Conservation (phyloP, 2,113 vertebrate species). For the Ictalurus furcatus region DNA sequence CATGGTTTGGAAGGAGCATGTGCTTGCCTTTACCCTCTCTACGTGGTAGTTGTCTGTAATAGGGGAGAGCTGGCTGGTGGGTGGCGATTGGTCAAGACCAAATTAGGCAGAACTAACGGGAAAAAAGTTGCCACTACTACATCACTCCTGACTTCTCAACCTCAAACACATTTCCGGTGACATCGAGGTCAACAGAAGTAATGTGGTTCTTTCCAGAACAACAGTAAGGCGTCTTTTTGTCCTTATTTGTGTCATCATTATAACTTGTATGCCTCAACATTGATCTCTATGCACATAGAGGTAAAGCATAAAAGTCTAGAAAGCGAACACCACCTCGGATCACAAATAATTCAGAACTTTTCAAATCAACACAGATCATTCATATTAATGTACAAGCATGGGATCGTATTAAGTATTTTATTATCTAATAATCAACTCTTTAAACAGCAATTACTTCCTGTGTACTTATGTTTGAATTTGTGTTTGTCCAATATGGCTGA, state of each 20-base stretch:
- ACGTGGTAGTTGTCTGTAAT: not conserved
- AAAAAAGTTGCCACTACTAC: not conserved
- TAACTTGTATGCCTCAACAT: not conserved
- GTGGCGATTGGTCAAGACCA: not conserved
- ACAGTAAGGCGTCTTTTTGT: not conserved
- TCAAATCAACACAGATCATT: not conserved
- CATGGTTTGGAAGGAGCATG: not conserved
- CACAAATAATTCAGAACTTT: not conserved
- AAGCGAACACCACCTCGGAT: not conserved
- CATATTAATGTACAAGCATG: not conserved
- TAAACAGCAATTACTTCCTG: not conserved
- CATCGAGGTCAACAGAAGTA: not conserved
- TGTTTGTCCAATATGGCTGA: not conserved
- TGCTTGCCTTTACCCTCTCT: not conserved
- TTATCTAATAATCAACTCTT: not conserved
- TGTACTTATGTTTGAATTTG: not conserved
- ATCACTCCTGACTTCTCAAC: not conserved
- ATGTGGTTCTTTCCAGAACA: not conserved
- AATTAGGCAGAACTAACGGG: not conserved
- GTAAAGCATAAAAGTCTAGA: not conserved
- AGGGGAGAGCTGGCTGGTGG: not conserved
- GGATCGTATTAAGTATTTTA: not conserved
- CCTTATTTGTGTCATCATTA: not conserved
- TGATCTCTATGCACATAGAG: not conserved
- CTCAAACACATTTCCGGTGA: not conserved